A percentile compares a stretch with the other conserved stretches of the same genome.
These are phyloP conservation scores for Lutjanus argentimaculatus DNA, from an alignment of 2,797 vertebrate species.

Conservation along the genomic window DNA sequence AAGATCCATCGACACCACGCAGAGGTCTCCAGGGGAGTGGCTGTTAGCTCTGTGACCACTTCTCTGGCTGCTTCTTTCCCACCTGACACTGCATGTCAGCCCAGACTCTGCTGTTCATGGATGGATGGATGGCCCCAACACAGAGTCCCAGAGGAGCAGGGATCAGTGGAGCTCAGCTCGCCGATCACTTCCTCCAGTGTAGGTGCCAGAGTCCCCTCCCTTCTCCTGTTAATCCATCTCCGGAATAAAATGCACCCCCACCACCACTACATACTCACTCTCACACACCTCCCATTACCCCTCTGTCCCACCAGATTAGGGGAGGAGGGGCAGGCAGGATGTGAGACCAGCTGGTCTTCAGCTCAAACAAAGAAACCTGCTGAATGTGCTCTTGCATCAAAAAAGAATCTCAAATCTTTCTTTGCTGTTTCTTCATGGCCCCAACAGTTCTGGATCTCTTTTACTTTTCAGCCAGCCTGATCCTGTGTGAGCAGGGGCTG, in stretches of 20 bases:
- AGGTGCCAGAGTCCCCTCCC: constrained; percentile 41
- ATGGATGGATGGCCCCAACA: constrained; percentile 33
- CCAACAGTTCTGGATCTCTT: constrained; percentile 31
- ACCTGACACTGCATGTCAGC: constrained; percentile 53
- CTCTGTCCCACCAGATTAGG: constrained; percentile 55
- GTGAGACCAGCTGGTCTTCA: constrained; percentile 85
- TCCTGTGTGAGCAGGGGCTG: background rate
- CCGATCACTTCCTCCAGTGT: constrained; percentile 55
- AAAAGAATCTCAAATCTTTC: constrained; percentile 70
- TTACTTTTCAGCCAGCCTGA: constrained; percentile 9
- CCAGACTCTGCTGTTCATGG: constrained; percentile 30
- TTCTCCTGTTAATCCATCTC: constrained; percentile 76
- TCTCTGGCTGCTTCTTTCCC: constrained; percentile 23
- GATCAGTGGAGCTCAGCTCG: constrained; percentile 65
- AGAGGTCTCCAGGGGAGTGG: constrained; percentile 5
- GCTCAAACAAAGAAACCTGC: constrained; percentile 86
- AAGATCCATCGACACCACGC: constrained; percentile 10
- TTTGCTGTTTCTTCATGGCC: constrained; percentile 38
- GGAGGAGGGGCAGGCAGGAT: constrained; percentile 76
- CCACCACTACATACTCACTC: constrained; percentile 27
- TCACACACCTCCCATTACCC: constrained; percentile 51
- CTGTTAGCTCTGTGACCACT: constrained; percentile 42
- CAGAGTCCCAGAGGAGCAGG: constrained; percentile 46
- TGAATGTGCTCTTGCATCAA: constrained; percentile 82
- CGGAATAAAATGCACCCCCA: constrained; percentile 64